Evolutionary conservation across 2,888 invertebrate genomes (phyloP).

Genomic region (Pecten maximus): DNA sequence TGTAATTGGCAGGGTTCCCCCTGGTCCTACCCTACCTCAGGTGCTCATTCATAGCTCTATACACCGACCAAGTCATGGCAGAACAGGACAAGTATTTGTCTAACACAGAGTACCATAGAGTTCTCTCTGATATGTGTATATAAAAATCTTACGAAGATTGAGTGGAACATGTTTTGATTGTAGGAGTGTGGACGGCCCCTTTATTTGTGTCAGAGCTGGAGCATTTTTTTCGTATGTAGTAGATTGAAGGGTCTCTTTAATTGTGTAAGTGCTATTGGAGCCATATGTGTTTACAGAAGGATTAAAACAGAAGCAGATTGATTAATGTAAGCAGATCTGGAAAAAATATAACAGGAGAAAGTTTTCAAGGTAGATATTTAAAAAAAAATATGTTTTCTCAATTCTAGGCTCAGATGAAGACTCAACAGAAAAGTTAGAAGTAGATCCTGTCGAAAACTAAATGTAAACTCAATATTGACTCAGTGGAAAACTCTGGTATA

Average conservation of each 20-base stretch:
- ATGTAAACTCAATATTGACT: too few relatives aligned
- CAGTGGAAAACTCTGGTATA: too few relatives aligned
- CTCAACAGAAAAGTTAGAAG: too few relatives aligned
- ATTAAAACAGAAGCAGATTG: neutral
- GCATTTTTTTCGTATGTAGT: neutral
- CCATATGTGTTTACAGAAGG: neutral
- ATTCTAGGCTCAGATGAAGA: too few relatives aligned
- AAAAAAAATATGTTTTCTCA: too few relatives aligned
- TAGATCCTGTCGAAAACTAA: too few relatives aligned
- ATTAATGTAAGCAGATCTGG: neutral
- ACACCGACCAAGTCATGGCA: neutral
- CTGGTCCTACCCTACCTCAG: neutral
- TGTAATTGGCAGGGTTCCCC: neutral
- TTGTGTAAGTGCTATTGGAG: neutral
- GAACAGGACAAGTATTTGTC: neutral
- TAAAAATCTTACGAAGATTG: neutral
- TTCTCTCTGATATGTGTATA: neutral
- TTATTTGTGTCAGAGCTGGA: slow-evolving; percentile 24
- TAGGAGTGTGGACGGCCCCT: neutral
- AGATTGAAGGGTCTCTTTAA: neutral
- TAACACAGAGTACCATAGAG: neutral
- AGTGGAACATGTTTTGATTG: neutral
- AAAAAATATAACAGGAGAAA: neutral
- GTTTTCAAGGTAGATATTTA: too few relatives aligned
- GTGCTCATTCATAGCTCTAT: neutral